A percentile compares a stretch with the other conserved stretches of the same genome.
These are phyloP conservation scores for Pentamera pediparva DNA, from an alignment of 53 echinoderm and acorn worm genomes.

Conservation along the genomic window DNA sequence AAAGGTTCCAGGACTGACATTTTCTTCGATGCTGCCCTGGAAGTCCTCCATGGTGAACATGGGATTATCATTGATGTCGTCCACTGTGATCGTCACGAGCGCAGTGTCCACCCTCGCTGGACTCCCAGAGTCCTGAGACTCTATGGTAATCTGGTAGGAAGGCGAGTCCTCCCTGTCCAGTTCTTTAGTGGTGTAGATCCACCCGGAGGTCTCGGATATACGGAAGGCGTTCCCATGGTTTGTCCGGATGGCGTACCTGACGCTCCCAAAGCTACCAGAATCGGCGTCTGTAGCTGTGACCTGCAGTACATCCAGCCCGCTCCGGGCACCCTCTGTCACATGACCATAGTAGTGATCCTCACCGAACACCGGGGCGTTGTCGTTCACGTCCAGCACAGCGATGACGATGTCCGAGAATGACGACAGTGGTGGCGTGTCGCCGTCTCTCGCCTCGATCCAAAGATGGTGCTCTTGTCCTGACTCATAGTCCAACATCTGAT, in stretches of 20 bases:
- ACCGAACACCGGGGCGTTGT: slow-evolving; percentile 73
- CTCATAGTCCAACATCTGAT: slow-evolving; percentile 65
- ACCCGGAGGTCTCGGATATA: slow-evolving; percentile 55
- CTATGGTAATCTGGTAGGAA: slow-evolving; percentile 58
- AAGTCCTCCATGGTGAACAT: slow-evolving; percentile 61
- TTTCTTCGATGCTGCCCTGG: slow-evolving; percentile 63
- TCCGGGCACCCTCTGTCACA: slow-evolving; percentile 46
- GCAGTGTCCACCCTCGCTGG: slow-evolving; percentile 49
- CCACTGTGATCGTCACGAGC: slow-evolving; percentile 55
- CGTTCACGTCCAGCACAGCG: slow-evolving; percentile 64
- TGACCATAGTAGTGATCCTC: slow-evolving; percentile 37
- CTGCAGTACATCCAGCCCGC: slow-evolving; percentile 34
- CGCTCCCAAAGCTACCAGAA: slow-evolving; percentile 47
- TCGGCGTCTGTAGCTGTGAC: slow-evolving; percentile 70
- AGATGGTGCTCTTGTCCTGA: slow-evolving; percentile 38
- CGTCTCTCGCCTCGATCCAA: slow-evolving; percentile 73
- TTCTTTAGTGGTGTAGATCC: slow-evolving; percentile 47
- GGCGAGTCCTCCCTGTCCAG: slow-evolving; percentile 66
- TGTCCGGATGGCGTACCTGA: slow-evolving; percentile 55
- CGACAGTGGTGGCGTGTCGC: slow-evolving; percentile 54
- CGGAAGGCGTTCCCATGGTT: slow-evolving; percentile 63
- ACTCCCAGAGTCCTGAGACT: slow-evolving; percentile 66
- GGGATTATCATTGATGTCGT: slow-evolving; percentile 81
- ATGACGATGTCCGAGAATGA: slow-evolving; percentile 50
- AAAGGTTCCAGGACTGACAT: slow-evolving; percentile 49